These are phyloP conservation scores for Indicator indicator DNA, from an alignment of 2,113 vertebrate genomes.

Conservation along the genomic window DNA sequence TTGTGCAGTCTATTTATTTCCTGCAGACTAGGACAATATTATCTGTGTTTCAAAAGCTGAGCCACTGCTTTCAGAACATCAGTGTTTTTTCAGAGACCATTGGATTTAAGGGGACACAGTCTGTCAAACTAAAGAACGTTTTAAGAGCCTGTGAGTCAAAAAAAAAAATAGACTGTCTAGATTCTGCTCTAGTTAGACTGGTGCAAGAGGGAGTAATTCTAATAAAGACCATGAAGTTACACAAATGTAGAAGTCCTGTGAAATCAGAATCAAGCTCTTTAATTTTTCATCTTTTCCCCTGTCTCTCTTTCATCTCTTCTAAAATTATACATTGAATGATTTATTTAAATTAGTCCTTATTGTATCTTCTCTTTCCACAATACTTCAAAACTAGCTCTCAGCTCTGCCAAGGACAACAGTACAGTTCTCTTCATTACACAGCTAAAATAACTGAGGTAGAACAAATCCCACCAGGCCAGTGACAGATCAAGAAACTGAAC, in stretches of 20 bases:
- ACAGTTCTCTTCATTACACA: not conserved
- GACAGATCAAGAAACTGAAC: not conserved
- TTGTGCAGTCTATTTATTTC: not conserved
- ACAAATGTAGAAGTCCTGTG: not conserved
- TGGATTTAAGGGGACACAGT: not conserved
- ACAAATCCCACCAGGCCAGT: not conserved
- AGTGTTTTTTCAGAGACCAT: not conserved
- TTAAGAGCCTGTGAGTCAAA: not conserved
- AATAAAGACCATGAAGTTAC: not conserved
- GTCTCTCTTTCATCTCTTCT: not conserved
- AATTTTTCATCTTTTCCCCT: not conserved
- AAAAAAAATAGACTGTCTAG: not conserved
- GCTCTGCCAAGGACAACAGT: not conserved
- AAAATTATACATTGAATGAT: not conserved
- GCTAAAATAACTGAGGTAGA: not conserved
- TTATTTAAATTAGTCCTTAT: not conserved
- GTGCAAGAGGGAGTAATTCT: not conserved
- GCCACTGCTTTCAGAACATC: conserved; percentile 21
- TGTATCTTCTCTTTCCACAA: not conserved
- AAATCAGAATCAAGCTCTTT: not conserved
- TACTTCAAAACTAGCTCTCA: not conserved
- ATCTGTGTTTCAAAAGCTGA: not conserved
- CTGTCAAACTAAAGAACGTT: not conserved
- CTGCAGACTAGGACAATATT: not conserved
- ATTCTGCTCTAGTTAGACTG: not conserved